Percentiles rank a stretch among this genome's conserved stretches.
phyloP scores from a whole-genome alignment of 2,113 vertebrate genomes.

The Hydrochoerus hydrochaeris region DNA sequence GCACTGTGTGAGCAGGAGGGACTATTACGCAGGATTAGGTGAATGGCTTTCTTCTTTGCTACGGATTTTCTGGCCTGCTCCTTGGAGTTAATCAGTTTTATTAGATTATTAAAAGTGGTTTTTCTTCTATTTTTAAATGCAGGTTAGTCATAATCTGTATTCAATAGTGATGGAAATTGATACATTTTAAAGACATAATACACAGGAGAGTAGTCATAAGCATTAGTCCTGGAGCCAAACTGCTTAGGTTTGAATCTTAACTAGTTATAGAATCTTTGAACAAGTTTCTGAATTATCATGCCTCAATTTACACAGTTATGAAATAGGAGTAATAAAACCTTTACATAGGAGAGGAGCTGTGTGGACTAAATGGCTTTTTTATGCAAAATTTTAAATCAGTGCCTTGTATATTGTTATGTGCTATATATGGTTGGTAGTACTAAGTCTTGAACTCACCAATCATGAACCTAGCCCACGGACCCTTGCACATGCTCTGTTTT shows the following conservation, averaged over 20 bases:
- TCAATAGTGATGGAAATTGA: not conserved
- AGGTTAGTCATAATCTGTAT: not conserved
- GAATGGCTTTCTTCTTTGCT: not conserved
- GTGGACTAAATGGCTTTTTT: not conserved
- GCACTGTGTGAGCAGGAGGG: not conserved
- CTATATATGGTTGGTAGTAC: not conserved
- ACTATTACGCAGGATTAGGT: not conserved
- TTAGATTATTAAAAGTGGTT: not conserved
- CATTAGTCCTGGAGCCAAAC: not conserved
- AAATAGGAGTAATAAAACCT: not conserved
- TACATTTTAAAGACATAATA: not conserved
- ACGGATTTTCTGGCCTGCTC: not conserved
- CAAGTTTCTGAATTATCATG: not conserved
- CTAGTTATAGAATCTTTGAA: not conserved
- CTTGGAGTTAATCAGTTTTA: not conserved
- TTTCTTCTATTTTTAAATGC: not conserved
- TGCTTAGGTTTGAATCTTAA: not conserved
- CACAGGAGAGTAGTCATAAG: not conserved
- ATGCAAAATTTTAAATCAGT: not conserved
- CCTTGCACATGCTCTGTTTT: not conserved
- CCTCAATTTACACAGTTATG: not conserved
- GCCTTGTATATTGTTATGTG: not conserved
- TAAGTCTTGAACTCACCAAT: not conserved
- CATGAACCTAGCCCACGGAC: not conserved
- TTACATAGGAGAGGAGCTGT: not conserved